Evolutionary conservation across 2,113 vertebrate genomes (phyloP).

Genomic region (Lagopus leucura): DNA sequence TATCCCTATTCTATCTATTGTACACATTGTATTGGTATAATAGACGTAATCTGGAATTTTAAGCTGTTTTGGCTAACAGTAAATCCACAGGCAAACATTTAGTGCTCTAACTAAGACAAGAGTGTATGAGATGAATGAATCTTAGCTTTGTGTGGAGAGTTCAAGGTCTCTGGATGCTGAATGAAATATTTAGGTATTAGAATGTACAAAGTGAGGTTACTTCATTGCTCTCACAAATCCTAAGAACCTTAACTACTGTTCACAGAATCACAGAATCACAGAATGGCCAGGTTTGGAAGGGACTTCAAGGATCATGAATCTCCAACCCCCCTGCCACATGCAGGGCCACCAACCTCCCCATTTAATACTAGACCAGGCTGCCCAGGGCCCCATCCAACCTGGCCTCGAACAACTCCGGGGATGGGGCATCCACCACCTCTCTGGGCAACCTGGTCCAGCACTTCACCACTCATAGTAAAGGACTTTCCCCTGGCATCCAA

Average conservation of each 20-base stretch:
- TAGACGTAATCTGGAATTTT: fast-evolving
- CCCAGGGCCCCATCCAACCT: no score
- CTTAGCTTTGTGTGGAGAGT: background rate
- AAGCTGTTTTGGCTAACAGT: fast-evolving
- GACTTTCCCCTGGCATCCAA: no score
- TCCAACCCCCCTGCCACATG: no score
- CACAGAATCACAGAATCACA: no score
- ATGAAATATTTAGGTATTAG: background rate
- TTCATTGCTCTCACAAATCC: fast-evolving
- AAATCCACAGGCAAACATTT: background rate
- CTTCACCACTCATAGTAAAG: no score
- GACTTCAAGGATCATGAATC: no score
- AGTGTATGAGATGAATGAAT: background rate
- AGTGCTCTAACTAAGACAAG: background rate
- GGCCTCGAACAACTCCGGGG: no score
- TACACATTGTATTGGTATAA: fast-evolving
- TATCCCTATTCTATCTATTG: background rate
- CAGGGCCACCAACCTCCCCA: no score
- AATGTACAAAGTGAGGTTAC: background rate
- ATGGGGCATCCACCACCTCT: no score
- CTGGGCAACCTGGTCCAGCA: no score
- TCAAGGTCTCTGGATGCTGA: background rate
- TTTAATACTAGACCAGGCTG: no score
- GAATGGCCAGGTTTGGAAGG: no score
- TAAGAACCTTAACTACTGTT: background rate